phyloP scores from a whole-genome alignment of 2,113 vertebrate genomes.

The Rhabdomys dilectus region DNA sequence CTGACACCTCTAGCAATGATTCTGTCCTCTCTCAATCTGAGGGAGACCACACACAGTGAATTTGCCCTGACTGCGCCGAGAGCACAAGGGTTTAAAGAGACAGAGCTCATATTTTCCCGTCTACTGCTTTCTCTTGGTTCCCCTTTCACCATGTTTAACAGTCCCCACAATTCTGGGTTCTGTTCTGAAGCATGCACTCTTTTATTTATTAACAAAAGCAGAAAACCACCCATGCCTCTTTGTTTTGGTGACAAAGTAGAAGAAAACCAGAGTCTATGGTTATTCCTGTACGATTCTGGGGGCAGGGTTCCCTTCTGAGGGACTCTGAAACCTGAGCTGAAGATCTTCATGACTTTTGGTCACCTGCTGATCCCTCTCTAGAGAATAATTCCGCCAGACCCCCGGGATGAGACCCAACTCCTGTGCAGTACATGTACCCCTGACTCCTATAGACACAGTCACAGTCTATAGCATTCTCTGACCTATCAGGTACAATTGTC shows the following conservation, averaged over 20 bases:
- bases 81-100: neutral
- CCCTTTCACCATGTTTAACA: neutral
- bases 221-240: neutral
- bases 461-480: slow-evolving; percentile 39
- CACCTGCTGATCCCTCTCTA: neutral
- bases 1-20: neutral
- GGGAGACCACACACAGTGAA: neutral
- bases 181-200: neutral
- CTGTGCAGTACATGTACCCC: slow-evolving; percentile 5
- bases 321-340: neutral
- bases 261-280: neutral
- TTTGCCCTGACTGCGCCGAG: neutral
- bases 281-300: rapidly evolving
- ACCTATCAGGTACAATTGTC: slow-evolving; percentile 26
- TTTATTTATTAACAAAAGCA: neutral
- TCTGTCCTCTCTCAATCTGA: neutral
- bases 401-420: neutral
- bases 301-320: neutral
- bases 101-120: neutral
- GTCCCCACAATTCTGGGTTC: rapidly evolving
- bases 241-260: neutral
- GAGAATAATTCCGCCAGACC: neutral
- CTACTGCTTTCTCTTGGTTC: neutral
- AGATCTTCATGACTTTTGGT: rapidly evolving
- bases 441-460: neutral